Evolutionary conservation across 1,140 invertebrate genomes (phyloP), one percentile per base, ranked within the genome.

Genomic region (Drosophila hydei): DNA sequence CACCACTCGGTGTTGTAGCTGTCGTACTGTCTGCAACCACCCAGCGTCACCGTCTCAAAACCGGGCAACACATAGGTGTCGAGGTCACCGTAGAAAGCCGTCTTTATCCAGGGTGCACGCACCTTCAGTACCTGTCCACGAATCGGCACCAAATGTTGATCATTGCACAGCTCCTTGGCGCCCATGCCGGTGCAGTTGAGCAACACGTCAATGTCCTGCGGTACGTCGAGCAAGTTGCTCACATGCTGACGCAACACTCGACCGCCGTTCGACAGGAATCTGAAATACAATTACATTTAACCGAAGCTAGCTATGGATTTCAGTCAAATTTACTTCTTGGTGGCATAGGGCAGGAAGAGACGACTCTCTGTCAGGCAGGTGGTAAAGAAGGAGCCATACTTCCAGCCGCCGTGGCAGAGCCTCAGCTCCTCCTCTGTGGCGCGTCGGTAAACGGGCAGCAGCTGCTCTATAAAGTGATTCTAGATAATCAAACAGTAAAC

Each of bases 121-220:
- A 97, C 95, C 93, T 97, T 97, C 12, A 96, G 92, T 1, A 98
- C 93, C 93, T 99, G 98, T 5, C 98, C 98, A 62, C 96, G 93
- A n/a, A 99, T 94, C 0, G 98, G 96, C 33, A 96, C 94, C 16
- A 99, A 79, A 83, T 94, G 93, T 58, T 92, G 85, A 91, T 99
- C 98, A 27, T 94, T 92, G 72, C 96, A 96, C 18, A 99, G 92
- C 74, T 94, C 91, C 87, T 94, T 94, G 9, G 97, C 95, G 5
- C 96, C 96, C 33, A 98, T 92, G 2, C 98, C 98, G 0, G 95
- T 94, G 87, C 98, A 99, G 90, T 99, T 99, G 1, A 99, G 94
- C 25, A 98, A 93, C 3, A 97, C 92, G 91, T 98, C 95, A 89
- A 94, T 97, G 45, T 95, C 81, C 12, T 92, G 71, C 1, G 88